phyloP scores from a whole-genome alignment of 2,888 invertebrate genomes.

The Erebia aethiops region DNA sequence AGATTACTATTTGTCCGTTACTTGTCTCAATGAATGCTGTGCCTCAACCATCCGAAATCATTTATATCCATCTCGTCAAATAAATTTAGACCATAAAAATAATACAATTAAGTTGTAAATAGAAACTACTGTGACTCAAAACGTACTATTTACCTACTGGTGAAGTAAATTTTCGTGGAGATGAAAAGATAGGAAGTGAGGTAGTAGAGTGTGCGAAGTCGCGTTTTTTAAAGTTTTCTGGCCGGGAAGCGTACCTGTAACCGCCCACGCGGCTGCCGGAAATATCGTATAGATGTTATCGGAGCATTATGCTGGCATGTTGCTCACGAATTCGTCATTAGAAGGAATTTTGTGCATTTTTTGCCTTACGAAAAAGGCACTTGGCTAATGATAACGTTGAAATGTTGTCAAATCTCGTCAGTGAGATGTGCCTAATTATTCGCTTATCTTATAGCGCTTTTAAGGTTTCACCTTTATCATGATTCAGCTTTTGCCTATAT shows the following conservation, averaged over 20 bases:
- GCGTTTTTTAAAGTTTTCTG: conserved; percentile 56
- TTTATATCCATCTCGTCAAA: conserved; percentile 21
- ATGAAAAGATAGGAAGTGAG: conserved; percentile 36
- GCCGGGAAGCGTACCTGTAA: conserved; percentile 57
- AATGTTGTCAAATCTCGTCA: conserved; percentile 45
- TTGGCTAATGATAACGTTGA: conserved; percentile 60
- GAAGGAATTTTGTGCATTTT: conserved; percentile 66
- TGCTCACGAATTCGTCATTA: conserved; percentile 78
- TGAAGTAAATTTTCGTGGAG: conserved; percentile 45
- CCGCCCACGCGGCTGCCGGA: conserved; percentile 75
- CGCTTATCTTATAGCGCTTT: conserved; percentile 35
- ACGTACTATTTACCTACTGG: conserved; percentile 26
- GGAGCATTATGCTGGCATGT: conserved; percentile 57
- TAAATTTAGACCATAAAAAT: conserved; percentile 26
- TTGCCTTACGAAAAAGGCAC: conserved; percentile 65
- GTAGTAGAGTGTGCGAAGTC: conserved; percentile 63
- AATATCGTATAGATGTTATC: conserved; percentile 73
- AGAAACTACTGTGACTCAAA: conserved; percentile 55
- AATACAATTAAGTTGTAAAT: conserved; percentile 45
- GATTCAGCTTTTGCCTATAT: no score
- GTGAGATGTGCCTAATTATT: conserved; percentile 22
- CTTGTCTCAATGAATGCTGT: conserved; percentile 79
- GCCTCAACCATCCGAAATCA: conserved; percentile 55
- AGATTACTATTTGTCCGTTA: conserved; percentile 80
- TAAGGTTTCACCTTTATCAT: conserved; percentile 3